These are phyloP conservation scores for Bubo bubo DNA, from an alignment of 2,113 vertebrate species.

Conservation along the genomic window DNA sequence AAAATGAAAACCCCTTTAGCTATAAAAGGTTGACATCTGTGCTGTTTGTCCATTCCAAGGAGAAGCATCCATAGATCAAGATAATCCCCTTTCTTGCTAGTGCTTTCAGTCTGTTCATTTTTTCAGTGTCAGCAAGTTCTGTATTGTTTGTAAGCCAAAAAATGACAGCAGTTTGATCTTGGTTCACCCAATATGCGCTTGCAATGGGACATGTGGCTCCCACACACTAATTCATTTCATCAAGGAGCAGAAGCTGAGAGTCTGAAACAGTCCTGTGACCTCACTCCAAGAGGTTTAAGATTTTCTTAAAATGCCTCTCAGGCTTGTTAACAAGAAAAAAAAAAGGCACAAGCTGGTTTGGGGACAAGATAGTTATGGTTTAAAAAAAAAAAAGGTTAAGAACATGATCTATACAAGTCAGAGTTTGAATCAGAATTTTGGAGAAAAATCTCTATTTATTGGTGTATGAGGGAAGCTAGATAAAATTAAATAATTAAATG, in stretches of 20 bases:
- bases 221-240: neutral
- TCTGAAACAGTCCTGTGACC: neutral
- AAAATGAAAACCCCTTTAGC: neutral
- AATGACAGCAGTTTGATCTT: slow-evolving; percentile 5
- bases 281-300: neutral
- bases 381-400: neutral
- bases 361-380: accelerated
- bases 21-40: neutral
- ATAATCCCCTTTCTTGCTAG: neutral
- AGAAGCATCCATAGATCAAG: neutral
- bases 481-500: neutral
- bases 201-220: neutral
- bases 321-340: neutral
- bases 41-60: neutral
- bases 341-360: neutral
- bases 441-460: neutral
- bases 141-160: neutral
- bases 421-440: neutral
- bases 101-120: neutral
- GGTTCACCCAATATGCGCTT: neutral
- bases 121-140: slow-evolving; percentile 4
- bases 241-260: neutral
- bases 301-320: neutral
- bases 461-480: neutral
- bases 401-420: neutral